Evolutionary conservation across 2,113 vertebrate species (phyloP).

Genomic region (Ovibos moschatus): DNA sequence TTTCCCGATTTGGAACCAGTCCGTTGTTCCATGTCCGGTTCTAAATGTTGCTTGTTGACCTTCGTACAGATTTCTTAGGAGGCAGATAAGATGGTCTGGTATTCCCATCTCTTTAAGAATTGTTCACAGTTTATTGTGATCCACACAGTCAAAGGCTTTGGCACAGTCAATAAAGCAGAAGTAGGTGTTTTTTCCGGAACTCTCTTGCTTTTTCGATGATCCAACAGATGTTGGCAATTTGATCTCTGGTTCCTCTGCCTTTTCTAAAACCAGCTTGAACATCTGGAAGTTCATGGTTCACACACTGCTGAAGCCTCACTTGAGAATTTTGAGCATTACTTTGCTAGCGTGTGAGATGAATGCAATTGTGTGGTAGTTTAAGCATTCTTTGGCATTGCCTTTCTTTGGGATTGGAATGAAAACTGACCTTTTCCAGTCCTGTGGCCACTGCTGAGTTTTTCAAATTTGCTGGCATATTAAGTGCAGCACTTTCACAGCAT

Average conservation of each 20-base stretch:
- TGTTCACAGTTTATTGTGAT: neutral
- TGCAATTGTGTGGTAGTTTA: neutral
- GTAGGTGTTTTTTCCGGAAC: neutral
- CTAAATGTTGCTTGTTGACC: neutral
- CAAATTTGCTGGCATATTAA: neutral
- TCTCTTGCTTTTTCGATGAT: neutral
- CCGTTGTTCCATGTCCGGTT: neutral
- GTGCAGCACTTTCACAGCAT: neutral
- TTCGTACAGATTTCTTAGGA: neutral
- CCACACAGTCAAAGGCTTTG: neutral
- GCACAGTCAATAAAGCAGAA: neutral
- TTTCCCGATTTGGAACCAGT: neutral
- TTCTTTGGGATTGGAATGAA: neutral
- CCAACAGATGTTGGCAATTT: neutral
- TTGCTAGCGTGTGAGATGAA: neutral
- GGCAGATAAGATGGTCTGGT: neutral
- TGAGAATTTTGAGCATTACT: neutral
- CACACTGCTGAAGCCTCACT: neutral
- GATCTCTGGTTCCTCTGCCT: neutral
- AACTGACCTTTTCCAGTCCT: neutral
- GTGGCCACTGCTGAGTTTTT: neutral
- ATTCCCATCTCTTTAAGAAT: neutral
- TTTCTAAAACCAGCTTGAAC: neutral
- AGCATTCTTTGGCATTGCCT: neutral
- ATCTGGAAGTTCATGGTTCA: neutral